Evolutionary conservation across 2,888 invertebrate genomes (phyloP).

Genomic region (Rapana venosa): DNA sequence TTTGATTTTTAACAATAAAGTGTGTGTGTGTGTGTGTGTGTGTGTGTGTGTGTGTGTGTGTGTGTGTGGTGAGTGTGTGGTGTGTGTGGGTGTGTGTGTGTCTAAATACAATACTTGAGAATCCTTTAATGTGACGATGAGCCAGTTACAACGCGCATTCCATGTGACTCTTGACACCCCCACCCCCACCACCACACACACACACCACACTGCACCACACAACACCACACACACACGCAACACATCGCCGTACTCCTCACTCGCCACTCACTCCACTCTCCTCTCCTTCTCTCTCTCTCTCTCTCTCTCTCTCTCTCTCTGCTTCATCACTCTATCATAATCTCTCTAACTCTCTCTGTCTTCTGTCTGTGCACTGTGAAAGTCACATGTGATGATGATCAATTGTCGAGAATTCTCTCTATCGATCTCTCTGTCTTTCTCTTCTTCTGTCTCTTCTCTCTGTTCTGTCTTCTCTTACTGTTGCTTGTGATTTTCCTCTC

Average conservation of each 20-base stretch:
- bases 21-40: too few species aligned
- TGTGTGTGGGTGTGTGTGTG: too few species aligned
- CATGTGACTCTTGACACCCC: too few species aligned
- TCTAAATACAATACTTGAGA: too few species aligned
- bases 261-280: not conserved
- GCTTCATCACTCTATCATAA: too few species aligned
- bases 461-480: not conserved
- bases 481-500: not conserved
- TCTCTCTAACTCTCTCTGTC: not conserved
- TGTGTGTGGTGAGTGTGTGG: too few species aligned
- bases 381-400: not conserved
- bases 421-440: not conserved
- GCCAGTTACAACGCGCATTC: too few species aligned
- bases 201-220: not conserved
- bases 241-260: too few species aligned
- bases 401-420: not conserved
- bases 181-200: not conserved
- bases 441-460: not conserved
- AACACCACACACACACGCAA: not conserved
- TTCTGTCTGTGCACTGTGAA: not conserved
- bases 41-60: too few species aligned
- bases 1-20: too few species aligned
- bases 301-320: not conserved
- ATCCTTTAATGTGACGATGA: too few species aligned
- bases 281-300: not conserved